Percentiles rank a stretch among this genome's conserved stretches.
These are phyloP conservation scores for Rhodeus uyekii DNA, from an alignment of 2,797 vertebrate species.

Conservation along the genomic window DNA sequence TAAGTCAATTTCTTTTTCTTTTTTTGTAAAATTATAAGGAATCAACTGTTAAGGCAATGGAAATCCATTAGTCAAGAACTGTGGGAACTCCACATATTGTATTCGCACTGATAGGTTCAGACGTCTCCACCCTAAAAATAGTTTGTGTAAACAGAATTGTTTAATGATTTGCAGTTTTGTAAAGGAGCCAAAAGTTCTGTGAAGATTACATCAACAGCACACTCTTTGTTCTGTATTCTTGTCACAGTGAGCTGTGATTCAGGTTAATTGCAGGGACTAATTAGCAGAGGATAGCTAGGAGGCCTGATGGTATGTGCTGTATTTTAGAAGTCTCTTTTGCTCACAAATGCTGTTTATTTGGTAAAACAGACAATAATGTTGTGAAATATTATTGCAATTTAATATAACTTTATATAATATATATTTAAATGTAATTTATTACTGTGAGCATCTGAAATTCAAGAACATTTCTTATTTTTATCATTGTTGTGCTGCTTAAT, in stretches of 20 bases:
- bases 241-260: constrained; percentile 48
- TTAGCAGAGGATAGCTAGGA: constrained; percentile 50
- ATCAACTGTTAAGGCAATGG: not conserved
- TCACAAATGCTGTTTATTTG: not conserved
- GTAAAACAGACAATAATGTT: not conserved
- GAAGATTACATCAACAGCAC: not conserved
- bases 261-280: constrained; percentile 71
- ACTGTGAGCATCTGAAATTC: not conserved
- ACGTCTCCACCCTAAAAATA: not conserved
- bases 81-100: not conserved
- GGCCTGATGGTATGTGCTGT: not conserved
- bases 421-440: not conserved
- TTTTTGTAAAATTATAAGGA: not conserved
- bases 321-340: not conserved
- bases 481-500: no score
- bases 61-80: not conserved
- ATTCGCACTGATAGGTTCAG: not conserved
- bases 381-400: no score
- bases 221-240: constrained; percentile 1
- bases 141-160: not conserved
- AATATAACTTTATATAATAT: not conserved
- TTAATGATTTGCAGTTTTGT: not conserved
- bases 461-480: no score
- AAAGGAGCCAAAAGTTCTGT: not conserved
- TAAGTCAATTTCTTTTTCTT: no score